Base-by-base conservation (phyloP, 2,888 invertebrate genomes). In the Drosophila subsilvestris region DNA sequence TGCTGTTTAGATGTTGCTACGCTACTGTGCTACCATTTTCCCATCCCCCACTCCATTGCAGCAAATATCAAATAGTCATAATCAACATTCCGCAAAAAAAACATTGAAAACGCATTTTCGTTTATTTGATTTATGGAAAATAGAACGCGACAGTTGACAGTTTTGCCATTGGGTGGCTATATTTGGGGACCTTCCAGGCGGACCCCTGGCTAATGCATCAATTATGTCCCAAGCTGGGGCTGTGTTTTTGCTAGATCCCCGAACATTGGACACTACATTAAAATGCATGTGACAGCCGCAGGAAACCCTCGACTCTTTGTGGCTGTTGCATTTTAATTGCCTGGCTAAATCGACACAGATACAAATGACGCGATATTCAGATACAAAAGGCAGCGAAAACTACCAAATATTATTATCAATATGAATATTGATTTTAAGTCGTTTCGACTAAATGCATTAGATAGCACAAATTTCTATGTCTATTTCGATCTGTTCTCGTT, bases 101-200 rank as follows among this genome's bases (percentile, higher is more conserved):
- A 85, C 88, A 85, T 83, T 71, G 85, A 80, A 85, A 88, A 85
- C 63, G 80, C 88, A 88, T 85, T 88, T 88, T 76, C 51, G 75
- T 59, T 83, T 71, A 83, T 83, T 86, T 85, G 85, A 85, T 85
- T 85, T 85, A 85, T 85, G 86, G 49, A 73, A 54, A 25, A 75
- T 58, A 63, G 56, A 76, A n/a, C 65, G 78, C 76, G 75, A 78
- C 88, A 87, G 75, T 80, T 83, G 80, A 77, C 87, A 86, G 29
- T 50, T 53, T 32, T 14, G 48, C 47, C 3, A 53, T 44, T 55
- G 55, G 55, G 20, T 60, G 55, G 51, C 47, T 47, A 43, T 25
- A 22, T 20, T 47, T 42, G 45, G 49, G 27, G 20, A n/a, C 53
- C 63, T 63, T 50, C 69, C 70, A 44, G 61, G 49, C 61, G 71